Base-by-base conservation (phyloP, 2,113 vertebrate species). In the Eublepharis macularius region DNA sequence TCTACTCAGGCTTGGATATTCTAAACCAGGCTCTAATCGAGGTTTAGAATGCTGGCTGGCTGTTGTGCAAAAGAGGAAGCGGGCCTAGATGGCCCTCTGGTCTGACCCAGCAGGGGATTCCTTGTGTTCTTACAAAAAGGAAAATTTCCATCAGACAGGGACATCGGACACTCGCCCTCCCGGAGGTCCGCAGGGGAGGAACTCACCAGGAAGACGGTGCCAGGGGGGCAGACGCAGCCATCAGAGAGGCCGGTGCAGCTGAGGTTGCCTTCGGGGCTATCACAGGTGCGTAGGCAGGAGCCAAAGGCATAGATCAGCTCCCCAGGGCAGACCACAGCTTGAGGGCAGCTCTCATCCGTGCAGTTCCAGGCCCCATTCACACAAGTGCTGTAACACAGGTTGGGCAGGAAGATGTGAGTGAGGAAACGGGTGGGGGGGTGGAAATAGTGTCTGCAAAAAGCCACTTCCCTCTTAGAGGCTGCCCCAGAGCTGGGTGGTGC, bases 281-380 rank as follows among this genome's bases (percentile, higher is more conserved):
- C 96, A 51, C 98, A 99, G 89, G 97, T 98, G 76, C 95, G 95
- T 70, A 98, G 95, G 92, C 98, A 99, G 90, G 97, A 96, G 1
- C 93, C 96, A 0, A 96, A 96, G 0, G 94, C 90, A 9, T 96
- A 97, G 76, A 98, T 19, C 73, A 98, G 95, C 24, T 95, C 96
- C 2, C 93, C 93, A 0, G 98, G 98, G 80, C 98, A 99, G 72
- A 87, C 90, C 4, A 91, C 94, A 14, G 91, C 75, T 6, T 90
- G 82, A 10, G 95, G 92, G 60, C 98, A 99, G 81, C 1, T 87
- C 6, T 51, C 63, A 4, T 94, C 87, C 0, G 95, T 94, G 93
- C 98, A 99, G 88, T 96, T 97, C 96, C 98, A 98, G 1, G 87
- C 81, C 0, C 97, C 98, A 0, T 87, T 87, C 1, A 87, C 45